Conservation (phyloP, 2,797 vertebrate species). For the Sphenopsis melanotis region DNA sequence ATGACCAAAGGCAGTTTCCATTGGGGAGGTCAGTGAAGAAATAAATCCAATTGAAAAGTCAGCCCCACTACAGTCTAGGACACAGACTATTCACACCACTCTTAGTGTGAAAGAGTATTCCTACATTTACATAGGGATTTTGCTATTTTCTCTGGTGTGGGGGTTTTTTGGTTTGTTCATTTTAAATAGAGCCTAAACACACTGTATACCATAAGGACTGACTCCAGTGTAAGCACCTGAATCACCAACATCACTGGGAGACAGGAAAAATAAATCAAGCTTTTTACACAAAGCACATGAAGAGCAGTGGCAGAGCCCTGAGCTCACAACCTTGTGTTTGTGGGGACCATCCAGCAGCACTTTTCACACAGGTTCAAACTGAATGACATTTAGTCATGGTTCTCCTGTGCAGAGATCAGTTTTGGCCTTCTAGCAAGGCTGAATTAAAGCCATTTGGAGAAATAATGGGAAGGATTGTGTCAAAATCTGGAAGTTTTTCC, state of each 20-base stretch:
- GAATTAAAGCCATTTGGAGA: constrained; percentile 30
- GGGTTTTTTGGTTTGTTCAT: neutral
- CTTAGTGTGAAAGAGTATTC: neutral
- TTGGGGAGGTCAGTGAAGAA: neutral
- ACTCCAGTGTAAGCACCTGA: neutral
- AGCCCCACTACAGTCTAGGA: neutral
- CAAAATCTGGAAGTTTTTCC: constrained; percentile 46
- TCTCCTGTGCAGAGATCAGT: neutral
- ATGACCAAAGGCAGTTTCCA: neutral
- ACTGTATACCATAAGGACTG: neutral
- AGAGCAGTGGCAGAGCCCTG: neutral
- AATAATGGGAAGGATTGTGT: constrained; percentile 29
- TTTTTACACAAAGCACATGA: neutral
- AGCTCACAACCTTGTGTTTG: neutral
- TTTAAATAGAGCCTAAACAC: neutral
- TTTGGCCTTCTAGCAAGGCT: constrained; percentile 29
- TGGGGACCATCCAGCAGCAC: neutral
- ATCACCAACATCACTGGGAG: neutral
- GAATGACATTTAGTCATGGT: constrained; percentile 26
- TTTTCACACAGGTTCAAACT: constrained; percentile 14
- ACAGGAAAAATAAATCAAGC: neutral
- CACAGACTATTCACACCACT: neutral
- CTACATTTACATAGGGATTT: neutral
- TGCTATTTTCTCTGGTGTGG: neutral
- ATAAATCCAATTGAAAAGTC: neutral